phyloP scores from a whole-genome alignment of 2,888 invertebrate species.

The Agrenia bidenticulata region DNA sequence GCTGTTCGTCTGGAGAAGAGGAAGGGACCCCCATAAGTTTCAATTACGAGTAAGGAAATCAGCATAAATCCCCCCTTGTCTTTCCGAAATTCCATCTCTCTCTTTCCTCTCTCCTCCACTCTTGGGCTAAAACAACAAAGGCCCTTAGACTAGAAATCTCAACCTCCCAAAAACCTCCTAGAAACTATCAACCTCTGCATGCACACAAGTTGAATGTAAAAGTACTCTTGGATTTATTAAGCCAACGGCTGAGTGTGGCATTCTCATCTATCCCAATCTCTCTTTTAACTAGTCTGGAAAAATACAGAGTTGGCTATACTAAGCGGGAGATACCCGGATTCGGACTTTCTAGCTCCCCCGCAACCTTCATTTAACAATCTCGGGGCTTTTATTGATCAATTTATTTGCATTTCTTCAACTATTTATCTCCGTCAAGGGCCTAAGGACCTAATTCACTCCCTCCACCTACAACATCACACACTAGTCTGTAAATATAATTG shows the following conservation, averaged over 20 bases:
- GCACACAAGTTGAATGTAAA: no score
- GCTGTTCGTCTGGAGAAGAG: constrained; percentile 15
- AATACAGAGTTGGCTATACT: no score
- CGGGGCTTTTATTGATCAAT: background rate
- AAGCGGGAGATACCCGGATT: no score
- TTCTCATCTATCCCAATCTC: constrained; percentile 43
- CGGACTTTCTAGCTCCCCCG: constrained; percentile 4
- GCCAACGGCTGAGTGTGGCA: constrained; percentile 16
- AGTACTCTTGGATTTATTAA: background rate
- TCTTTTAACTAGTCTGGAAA: constrained; percentile 35
- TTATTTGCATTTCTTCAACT: no score
- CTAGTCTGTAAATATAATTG: no score
- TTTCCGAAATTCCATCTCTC: constrained; percentile 16
- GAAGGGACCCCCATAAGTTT: constrained; percentile 40
- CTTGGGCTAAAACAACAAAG: constrained; percentile 1
- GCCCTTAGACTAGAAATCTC: no score
- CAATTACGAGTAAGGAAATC: constrained; percentile 46
- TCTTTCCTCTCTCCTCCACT: constrained; percentile 35
- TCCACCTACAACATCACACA: no score
- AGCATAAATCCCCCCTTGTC: constrained; percentile 43
- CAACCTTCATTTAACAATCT: background rate
- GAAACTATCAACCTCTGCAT: no score
- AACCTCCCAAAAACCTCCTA: no score
- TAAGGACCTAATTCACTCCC: no score
- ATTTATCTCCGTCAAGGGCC: no score